Percentiles rank a stretch among this genome's conserved stretches.
phyloP scores from a whole-genome alignment of 2,888 invertebrate genomes.

The Hirudinaria manillensis region DNA sequence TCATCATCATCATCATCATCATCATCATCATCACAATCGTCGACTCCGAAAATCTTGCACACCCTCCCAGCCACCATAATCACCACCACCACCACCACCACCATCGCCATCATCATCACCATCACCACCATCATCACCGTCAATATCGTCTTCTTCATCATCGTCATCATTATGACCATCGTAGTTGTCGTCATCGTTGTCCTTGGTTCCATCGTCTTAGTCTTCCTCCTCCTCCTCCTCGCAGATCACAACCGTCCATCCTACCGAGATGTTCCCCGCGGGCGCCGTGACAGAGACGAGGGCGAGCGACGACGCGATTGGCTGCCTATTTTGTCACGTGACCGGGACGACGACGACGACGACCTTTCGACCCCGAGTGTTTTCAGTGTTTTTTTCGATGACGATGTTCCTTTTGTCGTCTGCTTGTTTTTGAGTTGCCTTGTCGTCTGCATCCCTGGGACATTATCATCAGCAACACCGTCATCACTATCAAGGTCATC shows the following conservation, averaged over 20 bases:
- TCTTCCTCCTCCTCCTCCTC: neutral
- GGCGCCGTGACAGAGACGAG: too few species aligned
- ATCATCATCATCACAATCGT: neutral
- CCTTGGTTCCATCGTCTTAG: neutral
- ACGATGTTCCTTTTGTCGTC: too few species aligned
- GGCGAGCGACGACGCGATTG: too few species aligned
- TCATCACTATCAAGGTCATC: neutral
- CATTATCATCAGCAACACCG: neutral
- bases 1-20: neutral
- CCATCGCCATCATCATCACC: slow-evolving; percentile 1
- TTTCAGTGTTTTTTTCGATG: too few species aligned
- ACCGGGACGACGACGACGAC: too few species aligned
- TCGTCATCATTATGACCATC: slow-evolving; percentile 17
- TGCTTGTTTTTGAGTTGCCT: too few species aligned
- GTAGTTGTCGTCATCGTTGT: slow-evolving; percentile 8
- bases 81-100: neutral
- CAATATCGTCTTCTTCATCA: slow-evolving; percentile 3
- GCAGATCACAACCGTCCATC: neutral
- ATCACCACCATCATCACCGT: neutral
- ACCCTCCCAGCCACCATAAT: neutral
- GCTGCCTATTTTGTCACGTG: too few species aligned
- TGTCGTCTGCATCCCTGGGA: too few species aligned
- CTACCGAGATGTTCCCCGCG: neutral
- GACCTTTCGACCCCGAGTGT: too few species aligned
- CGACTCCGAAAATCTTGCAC: neutral